Percentiles rank a stretch among this genome's conserved stretches.
These are phyloP conservation scores for Tragelaphus imberbis DNA, from an alignment of 2,113 vertebrate genomes.

Conservation along the genomic window DNA sequence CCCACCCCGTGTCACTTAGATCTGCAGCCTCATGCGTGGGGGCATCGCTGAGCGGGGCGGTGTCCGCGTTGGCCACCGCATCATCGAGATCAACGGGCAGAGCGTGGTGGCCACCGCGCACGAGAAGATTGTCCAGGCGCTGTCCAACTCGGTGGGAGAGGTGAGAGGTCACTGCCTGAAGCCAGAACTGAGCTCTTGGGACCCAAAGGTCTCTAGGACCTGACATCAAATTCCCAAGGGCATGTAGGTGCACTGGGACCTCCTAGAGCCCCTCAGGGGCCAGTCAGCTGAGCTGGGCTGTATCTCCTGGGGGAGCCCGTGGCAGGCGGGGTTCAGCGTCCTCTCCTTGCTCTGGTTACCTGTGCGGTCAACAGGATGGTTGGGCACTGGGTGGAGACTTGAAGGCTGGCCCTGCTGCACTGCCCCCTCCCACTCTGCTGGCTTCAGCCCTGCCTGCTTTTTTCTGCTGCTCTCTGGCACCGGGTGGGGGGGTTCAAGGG, in stretches of 20 bases:
- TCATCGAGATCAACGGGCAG: conserved; percentile 98
- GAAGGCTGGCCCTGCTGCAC: neutral
- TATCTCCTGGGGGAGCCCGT: neutral
- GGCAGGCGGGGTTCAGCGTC: rapidly evolving
- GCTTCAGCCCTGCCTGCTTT: neutral
- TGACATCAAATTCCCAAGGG: rapidly evolving
- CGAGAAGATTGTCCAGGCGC: conserved; percentile 97
- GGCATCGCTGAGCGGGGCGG: conserved; percentile 98
- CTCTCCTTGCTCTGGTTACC: neutral
- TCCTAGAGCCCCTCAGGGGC: neutral
- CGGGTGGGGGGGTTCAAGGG: rapidly evolving
- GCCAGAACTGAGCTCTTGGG: no score
- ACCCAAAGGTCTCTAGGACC: neutral
- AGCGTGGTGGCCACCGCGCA: conserved; percentile 98
- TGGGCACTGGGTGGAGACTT: neutral
- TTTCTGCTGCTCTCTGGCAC: neutral
- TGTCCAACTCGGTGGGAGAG: conserved; percentile 99
- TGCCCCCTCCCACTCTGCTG: no score
- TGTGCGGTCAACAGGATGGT: neutral
- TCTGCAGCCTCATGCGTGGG: conserved; percentile 98
- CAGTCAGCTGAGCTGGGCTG: neutral
- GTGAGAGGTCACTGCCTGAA: conserved; percentile 75
- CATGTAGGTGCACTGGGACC: neutral
- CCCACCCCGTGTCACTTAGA: conserved; percentile 76
- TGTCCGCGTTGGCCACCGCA: conserved; percentile 95